A percentile compares a stretch with the other conserved stretches of the same genome.
phyloP scores from a whole-genome alignment of 2,888 invertebrate genomes.

The Agriopis aurantiaria region DNA sequence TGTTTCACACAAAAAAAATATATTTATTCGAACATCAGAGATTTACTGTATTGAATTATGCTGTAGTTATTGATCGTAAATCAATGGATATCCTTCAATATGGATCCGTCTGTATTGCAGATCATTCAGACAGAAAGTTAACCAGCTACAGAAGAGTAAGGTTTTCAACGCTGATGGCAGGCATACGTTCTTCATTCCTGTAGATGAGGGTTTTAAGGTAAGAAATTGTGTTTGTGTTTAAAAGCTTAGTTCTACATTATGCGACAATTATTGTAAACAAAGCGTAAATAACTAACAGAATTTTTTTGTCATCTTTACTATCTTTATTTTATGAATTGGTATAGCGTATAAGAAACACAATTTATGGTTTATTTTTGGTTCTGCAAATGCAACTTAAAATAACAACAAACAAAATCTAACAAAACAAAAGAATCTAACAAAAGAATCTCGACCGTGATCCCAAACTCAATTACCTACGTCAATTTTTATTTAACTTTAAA shows the following conservation, averaged over 20 bases:
- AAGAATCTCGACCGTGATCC: conserved; percentile 9
- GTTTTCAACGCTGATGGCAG: conserved; percentile 92
- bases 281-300: neutral
- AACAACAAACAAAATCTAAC: no score
- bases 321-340: neutral
- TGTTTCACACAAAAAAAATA: neutral
- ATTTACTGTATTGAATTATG: neutral
- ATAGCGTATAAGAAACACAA: neutral
- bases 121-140: conserved; percentile 91
- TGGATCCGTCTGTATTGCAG: conserved; percentile 76
- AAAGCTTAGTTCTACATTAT: neutral
- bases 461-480: conserved; percentile 11
- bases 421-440: no score
- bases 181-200: conserved; percentile 96
- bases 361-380: neutral
- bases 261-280: neutral
- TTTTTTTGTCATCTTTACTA: neutral
- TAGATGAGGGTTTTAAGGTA: conserved; percentile 96
- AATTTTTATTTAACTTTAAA: conserved; percentile 11
- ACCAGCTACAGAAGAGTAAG: conserved; percentile 90
- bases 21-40: neutral
- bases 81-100: neutral
- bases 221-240: conserved; percentile 9
- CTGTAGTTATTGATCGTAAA: no score
- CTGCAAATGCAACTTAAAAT: neutral